Conservation (phyloP, 2,888 invertebrate genomes). For the Drosophila nr. perissopoda region DNA sequence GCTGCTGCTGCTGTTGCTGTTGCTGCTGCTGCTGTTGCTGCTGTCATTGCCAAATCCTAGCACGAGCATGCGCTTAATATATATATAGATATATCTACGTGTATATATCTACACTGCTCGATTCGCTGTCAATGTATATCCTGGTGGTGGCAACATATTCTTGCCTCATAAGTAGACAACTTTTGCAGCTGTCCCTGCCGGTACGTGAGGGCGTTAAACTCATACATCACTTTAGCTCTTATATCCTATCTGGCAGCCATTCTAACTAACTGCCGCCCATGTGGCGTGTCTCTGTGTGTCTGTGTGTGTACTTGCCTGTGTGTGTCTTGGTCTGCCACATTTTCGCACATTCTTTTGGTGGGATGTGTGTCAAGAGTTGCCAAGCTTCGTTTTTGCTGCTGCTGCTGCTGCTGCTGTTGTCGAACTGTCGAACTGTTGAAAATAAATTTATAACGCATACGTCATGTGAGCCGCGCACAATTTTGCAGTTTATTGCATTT, state of each 20-base stretch:
- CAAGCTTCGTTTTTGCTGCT: conserved; percentile 32
- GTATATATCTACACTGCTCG: conserved; percentile 11
- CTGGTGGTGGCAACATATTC: conserved; percentile 66
- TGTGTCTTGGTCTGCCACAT: conserved; percentile 46
- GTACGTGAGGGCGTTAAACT: conserved; percentile 82
- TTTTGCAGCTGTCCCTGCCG: conserved; percentile 63
- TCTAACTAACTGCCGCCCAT: conserved; percentile 39
- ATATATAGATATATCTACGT: background rate
- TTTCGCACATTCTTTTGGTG: conserved; percentile 45
- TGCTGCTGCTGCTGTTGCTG: conserved; percentile 7
- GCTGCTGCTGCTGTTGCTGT: background rate
- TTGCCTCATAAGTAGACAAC: conserved; percentile 75
- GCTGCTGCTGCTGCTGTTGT: conserved; percentile 12
- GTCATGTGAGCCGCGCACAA: conserved; percentile 60
- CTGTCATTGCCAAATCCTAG: conserved; percentile 76
- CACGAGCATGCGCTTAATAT: conserved; percentile 48
- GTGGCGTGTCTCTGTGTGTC: conserved; percentile 14
- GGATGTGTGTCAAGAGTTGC: conserved; percentile 80
- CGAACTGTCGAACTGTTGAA: conserved; percentile 58
- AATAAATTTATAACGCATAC: conserved; percentile 80
- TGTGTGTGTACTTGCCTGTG: conserved; percentile 7
- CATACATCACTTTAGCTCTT: conserved; percentile 80
- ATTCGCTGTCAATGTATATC: conserved; percentile 63
- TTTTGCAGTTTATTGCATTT: conserved; percentile 75
- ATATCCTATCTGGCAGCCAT: conserved; percentile 50